Evolutionary conservation across 2,113 vertebrate species (phyloP), one percentile per base, ranked within the genome.

Genomic region (Hystrix brachyura): DNA sequence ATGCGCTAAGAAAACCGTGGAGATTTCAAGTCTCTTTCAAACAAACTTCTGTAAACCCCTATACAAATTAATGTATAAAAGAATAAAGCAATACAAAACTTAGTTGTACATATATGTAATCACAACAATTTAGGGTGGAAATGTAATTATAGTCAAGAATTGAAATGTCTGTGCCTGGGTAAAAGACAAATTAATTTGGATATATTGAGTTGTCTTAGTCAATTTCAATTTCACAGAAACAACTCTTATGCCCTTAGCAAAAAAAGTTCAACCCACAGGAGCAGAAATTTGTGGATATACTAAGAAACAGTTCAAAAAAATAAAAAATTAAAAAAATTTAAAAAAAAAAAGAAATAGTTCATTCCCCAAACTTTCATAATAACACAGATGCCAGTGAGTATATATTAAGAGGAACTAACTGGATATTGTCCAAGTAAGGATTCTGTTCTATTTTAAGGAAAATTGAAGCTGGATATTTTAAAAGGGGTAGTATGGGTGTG

Each of bases 381-480:
- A 5, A 96, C 59, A 92, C 0, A 91, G 7, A 72, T 55, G n/a
- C 79, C 67, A 76, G n/a, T 79, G 55, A 88, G 29, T 43, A 69
- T 51, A 5, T n/a, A 64, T 72, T 62, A 64, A 67, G 79, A 92
- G 43, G 27, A 95, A 90, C 1, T n/a, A 94, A 93, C 23, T 88
- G 38, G n/a, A 83, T 13, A 81, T 32, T n/a, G 17, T 64, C 25
- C 34, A 92, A 94, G 55, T n/a, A 95, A 90, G 18, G 23, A 21
- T 91, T 94, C 72, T 88, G 25, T 74, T 94, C 38, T 81, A 85
- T 71, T 90, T 94, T 91, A 96, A 90, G 80, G 59, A 82, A 97
- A 96, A 94, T 12, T 57, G 5, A 85, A 94, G 60, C 4, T n/a
- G 43, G 27, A 93, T 21, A 81, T 88, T 86, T 85, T 46, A 78